Conservation (phyloP, 2,888 invertebrate species). For the Allacma fusca region DNA sequence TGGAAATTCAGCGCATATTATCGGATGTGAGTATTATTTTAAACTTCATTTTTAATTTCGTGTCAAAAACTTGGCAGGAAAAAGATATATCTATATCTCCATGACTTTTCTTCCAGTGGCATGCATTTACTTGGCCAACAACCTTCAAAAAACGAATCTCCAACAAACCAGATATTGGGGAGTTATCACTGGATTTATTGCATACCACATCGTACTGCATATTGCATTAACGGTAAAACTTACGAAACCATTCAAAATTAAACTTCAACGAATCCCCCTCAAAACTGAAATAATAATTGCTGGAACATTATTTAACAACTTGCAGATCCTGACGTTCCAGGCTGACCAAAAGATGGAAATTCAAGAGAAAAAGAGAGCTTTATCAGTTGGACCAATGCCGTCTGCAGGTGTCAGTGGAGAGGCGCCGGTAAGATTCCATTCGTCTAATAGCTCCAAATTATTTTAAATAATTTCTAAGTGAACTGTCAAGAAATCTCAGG, state of each 20-base stretch:
- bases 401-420: conserved; percentile 49
- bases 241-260: too few species aligned
- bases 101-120: conserved; percentile 65
- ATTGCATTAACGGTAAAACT: conserved; percentile 80
- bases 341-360: conserved; percentile 53
- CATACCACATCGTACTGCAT: conserved; percentile 88
- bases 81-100: too few species aligned
- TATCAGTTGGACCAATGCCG: conserved; percentile 55
- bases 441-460: too few species aligned
- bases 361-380: conserved; percentile 48
- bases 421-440: conserved; percentile 59
- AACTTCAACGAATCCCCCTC: too few species aligned
- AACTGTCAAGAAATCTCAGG: too few species aligned
- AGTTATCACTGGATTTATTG: conserved; percentile 85
- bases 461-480: too few species aligned
- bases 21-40: conserved; percentile 70
- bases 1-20: conserved; percentile 86
- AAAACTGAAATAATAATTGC: too few species aligned
- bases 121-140: conserved; percentile 90
- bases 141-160: conserved; percentile 84
- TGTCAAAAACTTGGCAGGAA: too few species aligned
- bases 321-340: conserved; percentile 56
- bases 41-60: too few species aligned
- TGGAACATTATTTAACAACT: too few species aligned
- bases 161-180: conserved; percentile 91